Base-by-base conservation (phyloP, 2,888 invertebrate genomes). In the Ctena decussata region DNA sequence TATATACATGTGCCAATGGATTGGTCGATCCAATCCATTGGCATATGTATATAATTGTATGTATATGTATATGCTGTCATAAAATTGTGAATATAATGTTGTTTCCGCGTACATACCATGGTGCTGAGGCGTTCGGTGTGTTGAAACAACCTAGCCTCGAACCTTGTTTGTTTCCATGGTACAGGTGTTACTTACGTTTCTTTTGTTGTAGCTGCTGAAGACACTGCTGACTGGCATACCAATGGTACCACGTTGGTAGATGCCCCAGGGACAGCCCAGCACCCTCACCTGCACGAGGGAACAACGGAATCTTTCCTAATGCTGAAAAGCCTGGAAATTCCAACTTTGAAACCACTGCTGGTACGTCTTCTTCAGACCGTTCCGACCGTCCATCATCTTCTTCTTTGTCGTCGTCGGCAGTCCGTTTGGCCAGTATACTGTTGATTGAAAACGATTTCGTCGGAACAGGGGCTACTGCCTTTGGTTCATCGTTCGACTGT, bases 401-500 rank as follows among this genome's bases (percentile, higher is more conserved):
- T 30, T 79, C 72, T 69, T 89, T 84, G 12, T 83, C 79, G 12
- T 86, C 81, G 24, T 86, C 82, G 11, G 87, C 85, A 57, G 86
- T 80, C 11, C 89, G 90, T 44, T 90, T 85, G 1, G 93, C 91
- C 35, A 93, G 80, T 70, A 93, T 93, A 82, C 93, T 92, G 85
- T 93, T 93, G 77, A 93, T 93, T 37, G 93, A 93, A 73, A 93
- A 93, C 0, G 93, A 93, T 77, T 90, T 91, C 12, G 82, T 32
- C 27, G 79, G 83, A 2, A 35, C 18, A 18, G 35, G 21, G 8
- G 57, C 57, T 1, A 21, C 5, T 35, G 5, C 35, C 18, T 35
- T 65, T 6, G 32, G 32, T 35, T 18, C 65, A 65, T 65, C 65
- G 35, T 8, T 32, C 11, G 65, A 35, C 6, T 65, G 65, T 32